phyloP scores from a whole-genome alignment of 2,888 invertebrate species.

The Melanotus villosus region DNA sequence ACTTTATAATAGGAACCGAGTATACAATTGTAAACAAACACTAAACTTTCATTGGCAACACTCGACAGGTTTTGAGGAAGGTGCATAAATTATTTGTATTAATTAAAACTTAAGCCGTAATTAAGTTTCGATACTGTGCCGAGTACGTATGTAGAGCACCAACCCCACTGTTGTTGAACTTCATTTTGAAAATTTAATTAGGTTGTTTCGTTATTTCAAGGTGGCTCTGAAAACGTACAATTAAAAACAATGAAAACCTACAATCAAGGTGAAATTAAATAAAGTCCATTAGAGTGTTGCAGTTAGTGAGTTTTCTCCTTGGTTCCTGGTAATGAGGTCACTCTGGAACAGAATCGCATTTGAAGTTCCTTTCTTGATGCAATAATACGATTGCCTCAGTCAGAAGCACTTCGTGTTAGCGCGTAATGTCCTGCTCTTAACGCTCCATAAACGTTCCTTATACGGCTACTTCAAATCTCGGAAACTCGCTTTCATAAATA shows the following conservation, averaged over 20 bases:
- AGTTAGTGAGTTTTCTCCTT: slow-evolving; percentile 21
- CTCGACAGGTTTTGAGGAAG: background rate
- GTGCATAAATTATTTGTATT: background rate
- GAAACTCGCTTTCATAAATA: slow-evolving; percentile 57
- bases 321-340: slow-evolving; percentile 47
- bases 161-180: slow-evolving; percentile 12
- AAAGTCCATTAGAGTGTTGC: slow-evolving; percentile 21
- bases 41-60: background rate
- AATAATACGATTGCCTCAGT: slow-evolving; percentile 53
- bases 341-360: slow-evolving; percentile 45
- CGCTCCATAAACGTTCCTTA: slow-evolving; percentile 58
- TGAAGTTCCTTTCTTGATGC: slow-evolving; percentile 50
- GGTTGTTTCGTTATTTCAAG: slow-evolving; percentile 20
- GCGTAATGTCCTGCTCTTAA: slow-evolving; percentile 51
- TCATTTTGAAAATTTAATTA: slow-evolving; percentile 21
- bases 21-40: background rate
- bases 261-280: slow-evolving; percentile 35
- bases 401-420: slow-evolving; percentile 49
- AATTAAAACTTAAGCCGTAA: slow-evolving; percentile 22
- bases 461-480: slow-evolving; percentile 55
- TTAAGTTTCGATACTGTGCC: slow-evolving; percentile 12
- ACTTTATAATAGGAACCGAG: background rate
- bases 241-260: slow-evolving; percentile 24
- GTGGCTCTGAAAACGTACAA: slow-evolving; percentile 8
- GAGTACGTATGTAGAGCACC: background rate